A percentile compares a stretch with the other conserved stretches of the same genome.
These are phyloP conservation scores for Drymonia ruficornis DNA, from an alignment of 2,888 invertebrate genomes.

Conservation along the genomic window DNA sequence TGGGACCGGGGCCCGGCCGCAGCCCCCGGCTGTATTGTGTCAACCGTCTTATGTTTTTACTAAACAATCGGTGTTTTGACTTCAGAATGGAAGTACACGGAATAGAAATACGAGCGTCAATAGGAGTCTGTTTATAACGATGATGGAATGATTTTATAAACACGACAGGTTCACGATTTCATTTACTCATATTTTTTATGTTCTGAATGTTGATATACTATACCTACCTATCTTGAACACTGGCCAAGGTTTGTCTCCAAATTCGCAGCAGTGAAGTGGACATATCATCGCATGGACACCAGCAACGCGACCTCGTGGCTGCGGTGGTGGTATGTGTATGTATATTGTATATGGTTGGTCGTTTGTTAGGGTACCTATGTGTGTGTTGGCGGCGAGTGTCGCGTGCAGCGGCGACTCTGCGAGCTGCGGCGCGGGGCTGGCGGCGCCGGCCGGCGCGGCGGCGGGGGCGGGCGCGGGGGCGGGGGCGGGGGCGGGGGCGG, in stretches of 20 bases:
- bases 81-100: neutral
- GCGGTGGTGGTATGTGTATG: too few species aligned
- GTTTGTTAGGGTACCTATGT: slow-evolving; percentile 46
- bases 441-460: slow-evolving; percentile 16
- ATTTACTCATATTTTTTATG: too few species aligned
- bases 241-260: too few species aligned
- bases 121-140: neutral
- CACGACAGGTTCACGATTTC: neutral
- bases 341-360: too few species aligned
- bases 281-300: too few species aligned
- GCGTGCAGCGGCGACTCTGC: slow-evolving; percentile 39
- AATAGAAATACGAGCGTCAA: neutral
- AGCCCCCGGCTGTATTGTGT: neutral
- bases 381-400: slow-evolving; percentile 67
- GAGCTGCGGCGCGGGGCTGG: slow-evolving; percentile 28
- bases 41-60: neutral
- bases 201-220: too few species aligned
- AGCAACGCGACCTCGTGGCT: too few species aligned
- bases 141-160: neutral
- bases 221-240: too few species aligned
- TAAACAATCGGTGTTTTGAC: slow-evolving; percentile 5
- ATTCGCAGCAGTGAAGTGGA: too few species aligned
- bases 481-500: slow-evolving; percentile 20
- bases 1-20: neutral
- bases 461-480: slow-evolving; percentile 16